phyloP scores from a whole-genome alignment of 2,797 vertebrate species.

The Philypnodon macrostomus region DNA sequence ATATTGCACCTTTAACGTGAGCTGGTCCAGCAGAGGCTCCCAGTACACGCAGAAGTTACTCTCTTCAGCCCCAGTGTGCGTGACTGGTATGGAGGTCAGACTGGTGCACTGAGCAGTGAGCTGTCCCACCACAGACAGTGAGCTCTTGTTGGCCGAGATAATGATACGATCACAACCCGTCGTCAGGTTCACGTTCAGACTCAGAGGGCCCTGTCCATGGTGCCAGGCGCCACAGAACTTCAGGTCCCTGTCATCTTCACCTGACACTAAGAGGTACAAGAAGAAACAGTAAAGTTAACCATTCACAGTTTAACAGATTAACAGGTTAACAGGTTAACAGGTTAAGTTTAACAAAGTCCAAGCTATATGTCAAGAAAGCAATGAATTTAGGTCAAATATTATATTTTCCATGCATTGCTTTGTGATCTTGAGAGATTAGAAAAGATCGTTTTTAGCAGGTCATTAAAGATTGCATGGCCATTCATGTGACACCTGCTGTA shows the following conservation, averaged over 20 bases:
- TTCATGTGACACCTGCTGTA: too few relatives aligned
- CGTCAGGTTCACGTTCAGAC: slow-evolving; percentile 49
- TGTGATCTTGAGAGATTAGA: too few relatives aligned
- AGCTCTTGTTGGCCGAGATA: slow-evolving; percentile 56
- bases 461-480: too few relatives aligned
- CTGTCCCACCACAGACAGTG: slow-evolving; percentile 56
- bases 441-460: too few relatives aligned
- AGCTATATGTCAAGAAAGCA: too few relatives aligned
- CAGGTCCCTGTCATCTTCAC: slow-evolving; percentile 50
- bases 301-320: too few relatives aligned
- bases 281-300: not conserved
- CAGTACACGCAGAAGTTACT: slow-evolving; percentile 67
- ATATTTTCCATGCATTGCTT: too few relatives aligned
- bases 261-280: slow-evolving; percentile 34
- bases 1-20: slow-evolving; percentile 62
- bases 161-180: slow-evolving; percentile 50
- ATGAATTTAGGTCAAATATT: too few relatives aligned
- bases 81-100: not conserved
- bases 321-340: too few relatives aligned
- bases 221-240: slow-evolving; percentile 71
- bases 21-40: slow-evolving; percentile 71
- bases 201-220: slow-evolving; percentile 20
- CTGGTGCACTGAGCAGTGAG: slow-evolving; percentile 52
- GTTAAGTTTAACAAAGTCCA: too few relatives aligned
- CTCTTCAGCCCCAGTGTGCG: accelerated